Conservation (phyloP, 2,113 vertebrate genomes). For the Planiliza haematocheilus region DNA sequence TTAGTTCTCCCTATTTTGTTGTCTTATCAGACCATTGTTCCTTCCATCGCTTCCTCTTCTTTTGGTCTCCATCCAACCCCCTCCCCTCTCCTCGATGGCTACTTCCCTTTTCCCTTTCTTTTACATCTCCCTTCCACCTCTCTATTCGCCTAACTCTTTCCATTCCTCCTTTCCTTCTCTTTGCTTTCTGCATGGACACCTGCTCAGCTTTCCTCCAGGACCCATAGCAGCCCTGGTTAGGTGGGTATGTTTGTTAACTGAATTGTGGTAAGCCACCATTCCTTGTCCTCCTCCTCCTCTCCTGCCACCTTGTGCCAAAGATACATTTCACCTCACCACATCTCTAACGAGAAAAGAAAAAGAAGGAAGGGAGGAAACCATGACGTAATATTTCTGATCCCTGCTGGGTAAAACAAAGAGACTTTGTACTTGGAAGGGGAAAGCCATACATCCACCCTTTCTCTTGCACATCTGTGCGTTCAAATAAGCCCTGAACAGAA, state of each 20-base stretch:
- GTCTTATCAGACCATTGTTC: background rate
- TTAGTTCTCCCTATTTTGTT: no score
- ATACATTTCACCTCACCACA: slow-evolving; percentile 70
- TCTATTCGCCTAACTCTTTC: background rate
- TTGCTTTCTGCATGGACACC: slow-evolving; percentile 30
- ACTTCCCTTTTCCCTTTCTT: background rate
- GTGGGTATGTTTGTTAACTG: slow-evolving; percentile 34
- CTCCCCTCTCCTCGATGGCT: background rate
- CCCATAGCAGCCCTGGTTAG: background rate
- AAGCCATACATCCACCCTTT: background rate
- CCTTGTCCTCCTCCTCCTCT: slow-evolving; percentile 49
- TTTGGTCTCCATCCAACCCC: background rate
- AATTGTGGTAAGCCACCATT: slow-evolving; percentile 50
- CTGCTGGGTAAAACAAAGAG: slow-evolving; percentile 58
- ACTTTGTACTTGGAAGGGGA: slow-evolving; percentile 36
- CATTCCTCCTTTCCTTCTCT: background rate
- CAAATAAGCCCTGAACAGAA: background rate
- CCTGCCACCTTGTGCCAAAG: slow-evolving; percentile 63
- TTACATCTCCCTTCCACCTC: background rate
- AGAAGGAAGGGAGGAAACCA: slow-evolving; percentile 29
- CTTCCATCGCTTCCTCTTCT: background rate
- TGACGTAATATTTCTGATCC: slow-evolving; percentile 50
- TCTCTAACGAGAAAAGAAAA: slow-evolving; percentile 44
- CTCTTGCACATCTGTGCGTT: background rate
- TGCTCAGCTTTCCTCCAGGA: slow-evolving; percentile 24